A percentile compares a stretch with the other conserved stretches of the same genome.
phyloP scores from a whole-genome alignment of 2,113 vertebrate species.

The Periophthalmus modestus region DNA sequence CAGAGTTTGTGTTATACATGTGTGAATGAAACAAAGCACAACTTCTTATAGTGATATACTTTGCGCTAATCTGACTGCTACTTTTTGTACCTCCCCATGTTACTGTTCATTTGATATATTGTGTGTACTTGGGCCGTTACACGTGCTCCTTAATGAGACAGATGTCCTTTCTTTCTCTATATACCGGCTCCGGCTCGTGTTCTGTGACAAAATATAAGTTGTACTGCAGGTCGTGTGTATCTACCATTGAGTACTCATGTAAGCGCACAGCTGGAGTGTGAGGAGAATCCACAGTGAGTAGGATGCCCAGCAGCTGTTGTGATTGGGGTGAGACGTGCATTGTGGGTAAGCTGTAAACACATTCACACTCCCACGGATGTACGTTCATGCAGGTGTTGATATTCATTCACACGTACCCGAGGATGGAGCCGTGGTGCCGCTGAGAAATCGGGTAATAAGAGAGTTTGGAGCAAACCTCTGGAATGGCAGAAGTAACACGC shows the following conservation, averaged over 20 bases:
- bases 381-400: background rate
- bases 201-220: conserved; percentile 59
- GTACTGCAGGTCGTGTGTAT: conserved; percentile 42
- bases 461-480: background rate
- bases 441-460: background rate
- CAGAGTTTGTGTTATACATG: too few species aligned
- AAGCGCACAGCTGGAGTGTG: conserved; percentile 47
- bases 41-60: too few species aligned
- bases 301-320: conserved; percentile 32
- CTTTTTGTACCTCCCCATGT: too few species aligned
- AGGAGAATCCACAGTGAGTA: conserved; percentile 53
- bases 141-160: conserved; percentile 46
- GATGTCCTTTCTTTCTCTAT: conserved; percentile 52
- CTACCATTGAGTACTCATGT: conserved; percentile 50
- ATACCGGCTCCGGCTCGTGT: conserved; percentile 50
- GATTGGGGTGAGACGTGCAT: conserved; percentile 50
- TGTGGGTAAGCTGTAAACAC: conserved; percentile 28
- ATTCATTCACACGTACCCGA: background rate
- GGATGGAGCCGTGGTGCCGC: background rate
- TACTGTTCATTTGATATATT: too few species aligned
- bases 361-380: conserved; percentile 15
- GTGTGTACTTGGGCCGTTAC: too few species aligned
- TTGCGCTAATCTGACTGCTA: too few species aligned
- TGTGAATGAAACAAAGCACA: too few species aligned
- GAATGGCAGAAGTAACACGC: background rate